phyloP scores from a whole-genome alignment of 2,888 invertebrate species.

The Seira ritae region DNA sequence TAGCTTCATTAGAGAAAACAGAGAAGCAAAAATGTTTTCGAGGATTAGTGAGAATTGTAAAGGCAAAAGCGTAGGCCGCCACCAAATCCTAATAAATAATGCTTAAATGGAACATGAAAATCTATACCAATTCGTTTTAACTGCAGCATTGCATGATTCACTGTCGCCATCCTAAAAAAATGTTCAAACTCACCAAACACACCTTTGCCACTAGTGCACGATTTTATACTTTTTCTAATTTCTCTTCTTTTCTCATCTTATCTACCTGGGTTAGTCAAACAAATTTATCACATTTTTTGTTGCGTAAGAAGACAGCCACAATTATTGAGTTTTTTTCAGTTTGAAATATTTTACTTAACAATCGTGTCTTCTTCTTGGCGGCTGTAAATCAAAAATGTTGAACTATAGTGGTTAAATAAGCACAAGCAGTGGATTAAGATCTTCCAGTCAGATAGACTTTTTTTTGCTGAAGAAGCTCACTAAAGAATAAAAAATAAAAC shows the following conservation, averaged over 20 bases:
- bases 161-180: background rate
- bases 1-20: background rate
- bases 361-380: background rate
- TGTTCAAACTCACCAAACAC: too few species aligned
- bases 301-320: background rate
- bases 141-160: background rate
- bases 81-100: conserved; percentile 27
- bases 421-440: conserved; percentile 44
- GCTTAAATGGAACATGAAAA: conserved; percentile 24
- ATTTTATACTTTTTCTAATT: too few species aligned
- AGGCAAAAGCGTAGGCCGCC: conserved; percentile 12
- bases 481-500: too few species aligned
- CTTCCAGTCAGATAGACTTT: too few species aligned
- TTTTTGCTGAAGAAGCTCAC: too few species aligned
- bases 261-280: conserved; percentile 18
- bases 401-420: too few species aligned
- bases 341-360: conserved; percentile 10
- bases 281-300: conserved; percentile 37
- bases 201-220: background rate
- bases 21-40: background rate
- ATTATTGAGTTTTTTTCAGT: conserved; percentile 7
- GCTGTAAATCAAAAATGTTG: conserved; percentile 35
- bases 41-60: conserved; percentile 10
- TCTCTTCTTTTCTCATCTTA: background rate
- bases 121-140: background rate